Evolutionary conservation across 2,797 vertebrate genomes (phyloP), one percentile per base, ranked within the genome.

Genomic region (Tapera naevia): DNA sequence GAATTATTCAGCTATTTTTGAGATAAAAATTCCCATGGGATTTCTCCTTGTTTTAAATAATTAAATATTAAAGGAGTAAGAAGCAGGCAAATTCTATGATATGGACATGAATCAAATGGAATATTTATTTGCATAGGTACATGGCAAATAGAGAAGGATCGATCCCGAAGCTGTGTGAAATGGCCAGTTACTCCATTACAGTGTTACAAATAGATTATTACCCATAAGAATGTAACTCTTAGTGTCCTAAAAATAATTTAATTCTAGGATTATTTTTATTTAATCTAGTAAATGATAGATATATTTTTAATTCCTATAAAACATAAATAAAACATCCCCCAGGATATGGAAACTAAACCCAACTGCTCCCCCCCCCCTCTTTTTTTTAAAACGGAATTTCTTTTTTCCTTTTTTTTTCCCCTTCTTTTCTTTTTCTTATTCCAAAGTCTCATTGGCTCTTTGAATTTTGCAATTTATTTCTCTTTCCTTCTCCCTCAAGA

Each of bases 241-340:
- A 79, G 71, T 60, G 82, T 76, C 80, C 82, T 93, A 95, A 97
- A 94, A 88, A 95, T 91, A 96, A 91, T 93, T 94, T 79, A 85
- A 71, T 33, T 57, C 54, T 35, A 64, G 32, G 48, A 84, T 86
- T 96, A 94, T 91, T 94, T 97, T 92, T 88, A 94, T 89, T 93
- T 92, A 88, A 89, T 91, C 85, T 89, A 23, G 6, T 69, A 91
- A 93, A 95, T 81, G 76, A 70, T 48, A 90, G 73, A 91, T 74
- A 70, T 75, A 88, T 94, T 96, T 94, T 93, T 94, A 93, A 92
- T 95, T 97, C 86, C 92, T 95, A 73, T 95, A 94, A 97, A 97
- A 56, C 95, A 97, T 93, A 97, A 97, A 95, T 95, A 93, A 97
- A 96, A 93, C 11, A 12, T 94, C 81, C 96, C 94, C 64, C 88